Base-by-base conservation (phyloP, 1,140 invertebrate genomes). In the Bradysia coprophila region DNA sequence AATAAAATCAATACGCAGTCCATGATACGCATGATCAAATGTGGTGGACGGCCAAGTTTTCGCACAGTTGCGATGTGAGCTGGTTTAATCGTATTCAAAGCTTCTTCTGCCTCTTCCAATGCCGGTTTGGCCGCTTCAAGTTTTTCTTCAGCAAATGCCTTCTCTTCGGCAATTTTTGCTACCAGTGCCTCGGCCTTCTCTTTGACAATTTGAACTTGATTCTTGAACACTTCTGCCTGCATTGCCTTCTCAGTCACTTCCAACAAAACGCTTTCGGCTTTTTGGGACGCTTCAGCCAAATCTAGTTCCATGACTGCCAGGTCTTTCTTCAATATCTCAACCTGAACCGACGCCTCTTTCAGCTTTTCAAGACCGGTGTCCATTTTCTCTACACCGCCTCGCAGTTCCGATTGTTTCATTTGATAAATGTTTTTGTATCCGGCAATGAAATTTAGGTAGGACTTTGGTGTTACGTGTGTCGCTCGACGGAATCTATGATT, bases 21-120 rank as follows among this genome's bases (percentile, higher is more conserved):
- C 92, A 97, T 96, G 47, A 97, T 95, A 48, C 91, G 72, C 91
- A 95, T 95, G 50, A 97, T 96, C 0, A 97, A 66, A 66, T 95
- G 90, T 4, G 93, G 93, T 1, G 93, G 92, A 49, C 90, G 69
- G 10, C 89, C 91, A 21, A 97, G 62, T 65, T 95, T 96, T 49
- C 92, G 70, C 0, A 96, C 90, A 11, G 91, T 95, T 9, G 92
- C 89, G 52, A 97, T 97, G 59, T 96, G 92, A 3, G 90, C 87
- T 40, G 88, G 90, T 62, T 94, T 94, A 41, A 97, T 96, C 0
- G 92, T 97, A 51, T 96, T 95, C 6, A 97, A 66, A 4, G 92
- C 92, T 38, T 84, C 77, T 66, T 96, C 91, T 1, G 92, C 92
- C 68, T 94, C 91, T 86, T 86, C 81, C 1, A 92, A 62, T 1